Evolutionary conservation across 2,797 vertebrate genomes (phyloP), one percentile per base, ranked within the genome.

Genomic region (Odontamblyopus rebecca): DNA sequence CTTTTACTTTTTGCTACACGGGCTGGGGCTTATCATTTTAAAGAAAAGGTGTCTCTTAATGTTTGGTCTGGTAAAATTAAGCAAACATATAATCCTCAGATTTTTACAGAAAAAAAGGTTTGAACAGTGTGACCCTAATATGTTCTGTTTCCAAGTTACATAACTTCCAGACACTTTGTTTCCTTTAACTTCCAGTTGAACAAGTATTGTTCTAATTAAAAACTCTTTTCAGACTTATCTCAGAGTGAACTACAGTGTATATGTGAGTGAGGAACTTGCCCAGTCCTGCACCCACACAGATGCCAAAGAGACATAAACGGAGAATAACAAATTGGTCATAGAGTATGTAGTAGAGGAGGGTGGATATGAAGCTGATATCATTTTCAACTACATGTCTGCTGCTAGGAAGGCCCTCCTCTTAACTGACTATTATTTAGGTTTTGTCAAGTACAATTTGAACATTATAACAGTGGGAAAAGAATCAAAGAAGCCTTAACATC

Each of bases 401-500:
- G 1, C 75, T 76, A 4, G 1, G 32, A 79, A 68, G 68, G 63
- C 54, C 35, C 35, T 76, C 72, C 6, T 50, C 35, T 62, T 65
- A 76, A 73, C 59, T 68, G 60, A 83, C 81, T 61, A 61, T 61
- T 60, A 41, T 85, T 86, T 77, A 48, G 56, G 68, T 75, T 68
- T 70, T 67, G 68, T 83, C 71, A 74, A 62, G 35, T 35, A 32
- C 18, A 69, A 71, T 69, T 54, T 69, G 65, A 1, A 9, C 72
- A 74, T 89, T 70, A 75, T 75, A 82, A 84, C 81, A 83, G 77
- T 67, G 53, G 53, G 35, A 61, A 71, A 64, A 30, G 72, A 73
- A 88, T 85, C 68, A 86, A 84, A 86, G 72, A 82, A 72, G 18
- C 60, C 77, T 80, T 79, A 84, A 83, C 79, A 80, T 75, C 44